phyloP scores from a whole-genome alignment of 2,797 vertebrate species.

The Helostoma temminkii region DNA sequence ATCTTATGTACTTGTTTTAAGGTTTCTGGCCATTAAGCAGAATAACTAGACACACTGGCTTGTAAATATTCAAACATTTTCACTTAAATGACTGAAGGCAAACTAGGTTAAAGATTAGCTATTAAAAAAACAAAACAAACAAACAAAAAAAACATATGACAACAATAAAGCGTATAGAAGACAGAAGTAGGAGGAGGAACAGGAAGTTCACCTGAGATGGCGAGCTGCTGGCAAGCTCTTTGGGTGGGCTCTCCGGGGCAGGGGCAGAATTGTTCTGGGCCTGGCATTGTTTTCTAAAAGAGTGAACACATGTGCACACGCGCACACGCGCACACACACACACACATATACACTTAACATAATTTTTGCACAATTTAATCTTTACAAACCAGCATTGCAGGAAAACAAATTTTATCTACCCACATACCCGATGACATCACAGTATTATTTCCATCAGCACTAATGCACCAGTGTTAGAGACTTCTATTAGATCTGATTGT shows the following conservation, averaged over 20 bases:
- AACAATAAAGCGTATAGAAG: background rate
- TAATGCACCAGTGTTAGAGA: background rate
- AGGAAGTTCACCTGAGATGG: constrained; percentile 83
- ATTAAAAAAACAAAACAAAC: no score
- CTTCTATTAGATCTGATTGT: background rate
- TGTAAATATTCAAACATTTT: background rate
- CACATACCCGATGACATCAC: background rate
- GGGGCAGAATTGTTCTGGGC: constrained; percentile 79
- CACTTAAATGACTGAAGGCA: background rate
- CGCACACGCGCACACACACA: constrained; percentile 21
- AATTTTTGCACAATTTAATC: background rate
- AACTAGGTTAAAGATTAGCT: constrained; percentile 24
- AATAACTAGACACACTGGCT: background rate
- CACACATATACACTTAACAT: background rate
- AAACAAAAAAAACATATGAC: no score
- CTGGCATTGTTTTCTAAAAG: constrained; percentile 90
- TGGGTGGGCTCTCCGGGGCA: constrained; percentile 88
- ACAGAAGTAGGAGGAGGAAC: background rate
- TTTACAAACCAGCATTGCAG: background rate
- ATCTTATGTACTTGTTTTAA: no score
- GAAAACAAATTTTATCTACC: background rate
- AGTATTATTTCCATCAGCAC: background rate
- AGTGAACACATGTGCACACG: constrained; percentile 20
- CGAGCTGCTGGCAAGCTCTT: constrained; percentile 88
- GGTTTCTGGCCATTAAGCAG: constrained; percentile 5